Evolutionary conservation across 2,888 invertebrate genomes (phyloP), one percentile per base, ranked within the genome.

Genomic region (Celastrina argiolus): DNA sequence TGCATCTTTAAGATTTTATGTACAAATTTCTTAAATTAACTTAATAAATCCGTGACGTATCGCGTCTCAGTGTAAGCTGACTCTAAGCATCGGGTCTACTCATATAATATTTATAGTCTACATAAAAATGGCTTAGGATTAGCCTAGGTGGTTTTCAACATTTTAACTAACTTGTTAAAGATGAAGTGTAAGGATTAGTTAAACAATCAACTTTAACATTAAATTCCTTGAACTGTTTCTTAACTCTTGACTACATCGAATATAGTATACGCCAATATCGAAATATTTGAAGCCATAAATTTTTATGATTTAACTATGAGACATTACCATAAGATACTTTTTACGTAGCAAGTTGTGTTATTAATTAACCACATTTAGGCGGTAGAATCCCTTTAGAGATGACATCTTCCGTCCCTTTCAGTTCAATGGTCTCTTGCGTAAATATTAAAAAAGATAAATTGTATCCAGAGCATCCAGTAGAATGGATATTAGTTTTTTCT

Each of bases 91-190:
- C 45, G 45, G 45, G 18, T 10, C 18, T 3, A 18, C 45, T 45
- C 18, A 45, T 45, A 10, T 45, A 45, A 45, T 18, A 3, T 16
- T 16, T 16, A 18, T 45, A 45, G 18, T 18, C 16, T 18, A 16
- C 7, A 42, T 42, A 42, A 18, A 51, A 26, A 51, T 8, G 16
- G 28, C 1, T 1, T 12, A 1, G 6, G 6, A 12, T 12, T 51
- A 5, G 14, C 51, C 22, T 22, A 51, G 51, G 22, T 22, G 22
- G 22, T 51, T 51, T 51, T 51, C 22, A 51, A 51, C 51, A 51
- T 51, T 51, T 51, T 26, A 51, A 51, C 51, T 51, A 51, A 51
- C 22, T 51, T 51, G 12, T 51, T 51, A 51, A 51, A 51, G 22
- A 12, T 26, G 51, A 51, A 51, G 51, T n/a, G n/a, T 22, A 22